Percentiles rank a stretch among this genome's conserved stretches.
Evolutionary conservation across 1,140 invertebrate species (phyloP).

Genomic region (Caenorhabditis brenneri): DNA sequence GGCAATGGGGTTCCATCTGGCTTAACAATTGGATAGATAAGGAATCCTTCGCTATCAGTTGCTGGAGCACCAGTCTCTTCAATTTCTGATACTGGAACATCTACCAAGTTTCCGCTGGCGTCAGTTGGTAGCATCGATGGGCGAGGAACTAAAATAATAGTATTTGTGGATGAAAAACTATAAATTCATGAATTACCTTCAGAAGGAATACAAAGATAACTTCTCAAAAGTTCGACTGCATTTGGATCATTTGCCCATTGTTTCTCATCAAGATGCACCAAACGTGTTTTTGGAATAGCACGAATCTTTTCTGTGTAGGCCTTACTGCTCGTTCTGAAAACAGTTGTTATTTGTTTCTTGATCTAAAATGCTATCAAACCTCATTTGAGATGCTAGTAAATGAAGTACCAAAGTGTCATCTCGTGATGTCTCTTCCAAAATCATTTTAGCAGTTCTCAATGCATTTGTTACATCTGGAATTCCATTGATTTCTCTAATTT

Average conservation of each 20-base stretch:
- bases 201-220: conserved; percentile 21
- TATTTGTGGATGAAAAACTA: not conserved
- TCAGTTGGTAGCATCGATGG: conserved; percentile 43
- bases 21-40: conserved; percentile 34
- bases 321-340: conserved; percentile 12
- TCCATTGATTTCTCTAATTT: conserved; percentile 48
- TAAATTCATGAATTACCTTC: not conserved
- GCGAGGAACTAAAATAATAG: not conserved
- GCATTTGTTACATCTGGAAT: conserved; percentile 41
- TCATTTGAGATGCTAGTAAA: conserved; percentile 40
- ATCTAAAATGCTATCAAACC: not conserved
- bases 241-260: conserved; percentile 43
- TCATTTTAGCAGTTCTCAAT: conserved; percentile 35
- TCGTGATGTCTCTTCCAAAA: conserved; percentile 32
- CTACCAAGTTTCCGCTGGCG: conserved; percentile 45
- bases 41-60: conserved; percentile 42
- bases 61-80: not conserved
- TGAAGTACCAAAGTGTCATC: conserved; percentile 35
- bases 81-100: not conserved
- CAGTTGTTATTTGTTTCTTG: not conserved
- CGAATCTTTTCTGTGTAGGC: not conserved
- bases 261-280: conserved; percentile 9
- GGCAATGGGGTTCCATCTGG: conserved; percentile 40
- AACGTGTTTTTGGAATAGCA: not conserved
- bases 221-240: not conserved